Conservation (phyloP, 2,888 invertebrate genomes). For the Macrostomum cliftonense region DNA sequence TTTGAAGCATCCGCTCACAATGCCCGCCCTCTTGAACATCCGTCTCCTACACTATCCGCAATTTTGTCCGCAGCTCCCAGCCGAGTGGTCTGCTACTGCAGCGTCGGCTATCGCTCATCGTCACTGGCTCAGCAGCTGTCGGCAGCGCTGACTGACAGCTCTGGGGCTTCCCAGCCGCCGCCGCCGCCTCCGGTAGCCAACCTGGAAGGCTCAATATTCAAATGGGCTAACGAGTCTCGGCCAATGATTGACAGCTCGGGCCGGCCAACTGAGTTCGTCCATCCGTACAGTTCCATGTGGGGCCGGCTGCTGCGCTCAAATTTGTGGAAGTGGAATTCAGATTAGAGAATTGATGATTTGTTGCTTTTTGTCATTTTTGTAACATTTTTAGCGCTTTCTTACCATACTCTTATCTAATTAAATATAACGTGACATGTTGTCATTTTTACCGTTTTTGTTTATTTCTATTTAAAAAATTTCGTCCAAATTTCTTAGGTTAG, state of each 20-base stretch:
- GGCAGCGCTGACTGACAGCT: not conserved
- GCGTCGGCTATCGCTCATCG: constrained; percentile 27
- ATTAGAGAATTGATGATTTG: too few species aligned
- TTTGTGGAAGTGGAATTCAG: constrained; percentile 13
- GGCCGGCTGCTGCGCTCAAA: constrained; percentile 25
- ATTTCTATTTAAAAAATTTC: not conserved
- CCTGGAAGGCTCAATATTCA: constrained; percentile 28
- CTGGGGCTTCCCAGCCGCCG: too few species aligned
- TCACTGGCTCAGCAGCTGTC: constrained; percentile 21
- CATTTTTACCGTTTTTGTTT: not conserved
- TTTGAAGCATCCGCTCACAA: too few species aligned
- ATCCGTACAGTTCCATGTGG: constrained; percentile 25
- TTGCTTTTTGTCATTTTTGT: too few species aligned
- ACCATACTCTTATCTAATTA: too few species aligned
- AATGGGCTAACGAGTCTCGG: constrained; percentile 32
- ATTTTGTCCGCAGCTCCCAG: too few species aligned
- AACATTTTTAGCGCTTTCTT: too few species aligned
- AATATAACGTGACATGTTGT: not conserved
- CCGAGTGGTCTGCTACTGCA: constrained; percentile 27
- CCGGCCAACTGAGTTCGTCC: constrained; percentile 19
- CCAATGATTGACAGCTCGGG: constrained; percentile 22
- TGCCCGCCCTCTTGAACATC: too few species aligned
- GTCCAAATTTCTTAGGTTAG: too few species aligned
- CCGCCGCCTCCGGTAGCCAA: constrained; percentile 18
- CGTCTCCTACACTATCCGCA: too few species aligned